Evolutionary conservation across 2,888 invertebrate species (phyloP).

Genomic region (Philaethria dido): DNA sequence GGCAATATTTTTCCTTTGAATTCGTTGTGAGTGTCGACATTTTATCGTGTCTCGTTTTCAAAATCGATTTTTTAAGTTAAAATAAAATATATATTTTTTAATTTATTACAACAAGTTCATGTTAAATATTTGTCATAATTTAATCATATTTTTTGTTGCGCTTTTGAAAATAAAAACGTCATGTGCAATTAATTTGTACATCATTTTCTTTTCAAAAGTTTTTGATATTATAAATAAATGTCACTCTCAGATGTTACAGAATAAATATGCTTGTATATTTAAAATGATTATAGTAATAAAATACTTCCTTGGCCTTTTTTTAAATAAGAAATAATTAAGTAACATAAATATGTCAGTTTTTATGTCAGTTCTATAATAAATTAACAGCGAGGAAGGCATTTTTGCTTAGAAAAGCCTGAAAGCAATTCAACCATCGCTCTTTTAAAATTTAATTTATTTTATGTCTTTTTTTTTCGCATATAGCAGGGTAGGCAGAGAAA

Average conservation of each 20-base stretch:
- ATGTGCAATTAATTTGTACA: conserved; percentile 2
- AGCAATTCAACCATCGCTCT: no score
- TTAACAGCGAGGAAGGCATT: neutral
- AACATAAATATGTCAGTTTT: no score
- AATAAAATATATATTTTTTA: conserved; percentile 4
- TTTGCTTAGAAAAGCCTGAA: neutral
- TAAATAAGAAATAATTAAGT: no score
- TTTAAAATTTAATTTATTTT: no score
- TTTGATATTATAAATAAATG: conserved; percentile 10
- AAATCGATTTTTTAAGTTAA: conserved; percentile 58
- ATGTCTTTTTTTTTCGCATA: no score
- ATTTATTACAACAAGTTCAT: conserved; percentile 11
- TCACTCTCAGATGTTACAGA: neutral
- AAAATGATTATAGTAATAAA: neutral
- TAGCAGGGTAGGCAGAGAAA: no score
- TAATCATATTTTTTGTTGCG: conserved; percentile 13
- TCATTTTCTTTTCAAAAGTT: neutral
- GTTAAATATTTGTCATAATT: conserved; percentile 10
- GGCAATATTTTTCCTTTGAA: conserved; percentile 77
- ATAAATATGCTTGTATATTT: neutral
- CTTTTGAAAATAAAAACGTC: conserved; percentile 10
- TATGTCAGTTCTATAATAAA: no score
- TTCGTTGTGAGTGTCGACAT: conserved; percentile 77
- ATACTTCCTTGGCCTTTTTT: conserved; percentile 2
- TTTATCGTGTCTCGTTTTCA: conserved; percentile 69